Evolutionary conservation across 2,888 invertebrate genomes (phyloP).

Genomic region (Sisyra nigra): DNA sequence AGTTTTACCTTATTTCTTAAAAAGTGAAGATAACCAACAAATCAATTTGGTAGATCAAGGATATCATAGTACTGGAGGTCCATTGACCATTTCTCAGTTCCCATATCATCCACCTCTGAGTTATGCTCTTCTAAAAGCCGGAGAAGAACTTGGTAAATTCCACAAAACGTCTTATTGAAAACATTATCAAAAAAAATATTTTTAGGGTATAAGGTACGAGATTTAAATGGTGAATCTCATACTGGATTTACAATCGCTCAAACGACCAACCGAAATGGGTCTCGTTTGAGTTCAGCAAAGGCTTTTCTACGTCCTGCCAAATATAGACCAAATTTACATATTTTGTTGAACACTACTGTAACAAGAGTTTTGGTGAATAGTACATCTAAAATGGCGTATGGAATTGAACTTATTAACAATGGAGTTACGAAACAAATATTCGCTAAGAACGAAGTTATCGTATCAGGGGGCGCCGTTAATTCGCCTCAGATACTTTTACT

Average conservation of each 20-base stretch:
- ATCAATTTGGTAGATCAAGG: slow-evolving; percentile 55
- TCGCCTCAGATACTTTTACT: slow-evolving; percentile 84
- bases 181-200: background rate
- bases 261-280: slow-evolving; percentile 73
- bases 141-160: slow-evolving; percentile 53
- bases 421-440: slow-evolving; percentile 40
- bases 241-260: slow-evolving; percentile 81
- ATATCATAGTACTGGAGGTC: slow-evolving; percentile 63
- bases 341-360: slow-evolving; percentile 69
- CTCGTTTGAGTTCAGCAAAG: slow-evolving; percentile 63
- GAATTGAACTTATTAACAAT: slow-evolving; percentile 51
- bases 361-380: slow-evolving; percentile 56
- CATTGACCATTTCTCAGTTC: slow-evolving; percentile 62
- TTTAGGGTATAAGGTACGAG: slow-evolving; percentile 53
- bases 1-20: slow-evolving; percentile 77
- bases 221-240: slow-evolving; percentile 64
- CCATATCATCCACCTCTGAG: slow-evolving; percentile 77
- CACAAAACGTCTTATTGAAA: background rate
- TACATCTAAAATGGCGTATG: slow-evolving; percentile 55
- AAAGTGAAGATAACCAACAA: slow-evolving; percentile 66
- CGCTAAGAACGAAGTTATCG: slow-evolving; percentile 51
- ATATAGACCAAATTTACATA: slow-evolving; percentile 59
- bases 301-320: slow-evolving; percentile 70
- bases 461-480: slow-evolving; percentile 67
- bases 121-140: slow-evolving; percentile 59